Base-by-base conservation (phyloP, 2,888 invertebrate species). In the Epicampocera succincta region DNA sequence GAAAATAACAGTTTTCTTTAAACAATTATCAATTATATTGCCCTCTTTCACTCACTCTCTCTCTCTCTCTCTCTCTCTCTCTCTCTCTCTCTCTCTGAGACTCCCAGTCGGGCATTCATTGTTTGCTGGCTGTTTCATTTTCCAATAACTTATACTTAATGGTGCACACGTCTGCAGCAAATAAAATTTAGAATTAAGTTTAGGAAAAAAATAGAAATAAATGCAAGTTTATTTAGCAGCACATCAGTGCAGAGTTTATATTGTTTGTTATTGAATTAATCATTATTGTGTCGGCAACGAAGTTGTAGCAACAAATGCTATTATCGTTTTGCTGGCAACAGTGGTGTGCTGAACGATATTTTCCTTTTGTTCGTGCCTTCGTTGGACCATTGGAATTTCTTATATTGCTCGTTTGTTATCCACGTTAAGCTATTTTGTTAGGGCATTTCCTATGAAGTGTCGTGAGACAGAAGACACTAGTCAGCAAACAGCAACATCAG, bases 1-100 rank as follows among this genome's bases (percentile, higher is more conserved):
- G 69, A 77, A 77, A 77, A 69, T 69, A 73, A 77, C 69, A 81
- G 73, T 50, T 65, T 81, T 81, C 77, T 73, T 74, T 58, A 74
- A 81, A 77, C 77, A 77, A 77, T 81, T 73, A 81, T 38, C 65
- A 19, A 69, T 71, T 68, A 15, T 60, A 19, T 52, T 78, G 58
- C 48, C 58, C 38, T 69, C 38, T 48, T 61, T 12, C 46, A 29
- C n/a, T 29, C 13, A 15, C 21, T 38, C 25, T 25, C 25, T n/a
- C 38, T 69, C 38, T 48, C 54, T 12, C 46, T 29, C n/a, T 29
- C 13, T 12, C 21, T 38, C 25, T 25, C 25, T n/a, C n/a, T n/a
- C n/a, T n/a, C n/a, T n/a, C n/a, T n/a, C n/a, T n/a, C n/a, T n/a
- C n/a, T n/a, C n/a, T n/a, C n/a, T n/a, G n/a, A n/a, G n/a, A n/a